Conservation (phyloP, 2,113 vertebrate species). For the Pollachius pollachius region DNA sequence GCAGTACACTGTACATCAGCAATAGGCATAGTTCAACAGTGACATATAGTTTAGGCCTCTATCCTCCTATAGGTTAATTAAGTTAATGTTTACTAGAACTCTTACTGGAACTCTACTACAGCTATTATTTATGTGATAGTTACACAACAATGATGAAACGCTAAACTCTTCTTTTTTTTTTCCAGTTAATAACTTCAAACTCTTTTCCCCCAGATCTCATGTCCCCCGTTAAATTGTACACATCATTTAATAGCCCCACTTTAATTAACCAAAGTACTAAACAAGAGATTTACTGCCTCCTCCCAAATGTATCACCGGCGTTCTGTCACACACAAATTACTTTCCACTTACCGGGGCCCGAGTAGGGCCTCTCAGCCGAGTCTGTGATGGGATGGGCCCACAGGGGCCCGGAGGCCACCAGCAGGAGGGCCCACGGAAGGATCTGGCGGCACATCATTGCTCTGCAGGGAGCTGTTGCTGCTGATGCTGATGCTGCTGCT, state of each 20-base stretch:
- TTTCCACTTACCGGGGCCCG: slow-evolving; percentile 62
- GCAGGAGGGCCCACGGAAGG: slow-evolving; percentile 65
- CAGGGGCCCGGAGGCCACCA: slow-evolving; percentile 57
- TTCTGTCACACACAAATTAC: slow-evolving; percentile 7
- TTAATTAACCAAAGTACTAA: slow-evolving; percentile 19
- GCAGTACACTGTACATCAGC: too few relatives aligned
- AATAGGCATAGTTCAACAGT: too few relatives aligned
- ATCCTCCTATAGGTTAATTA: too few relatives aligned
- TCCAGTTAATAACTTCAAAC: slow-evolving; percentile 6
- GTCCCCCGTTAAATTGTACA: slow-evolving; percentile 22
- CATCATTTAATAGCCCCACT: slow-evolving; percentile 9
- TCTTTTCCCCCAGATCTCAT: slow-evolving; percentile 27
- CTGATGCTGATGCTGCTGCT: slow-evolving; percentile 9
- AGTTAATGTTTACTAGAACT: too few relatives aligned
- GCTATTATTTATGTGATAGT: too few relatives aligned
- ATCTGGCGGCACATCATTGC: slow-evolving; percentile 63
- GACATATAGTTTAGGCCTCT: too few relatives aligned
- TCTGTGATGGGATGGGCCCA: slow-evolving; percentile 70
- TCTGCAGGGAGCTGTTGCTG: slow-evolving; percentile 7
- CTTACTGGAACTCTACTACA: too few relatives aligned
- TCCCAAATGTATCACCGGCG: slow-evolving; percentile 5
- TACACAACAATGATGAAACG: too few relatives aligned
- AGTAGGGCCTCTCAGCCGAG: slow-evolving; percentile 66
- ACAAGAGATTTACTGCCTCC: slow-evolving; percentile 4
- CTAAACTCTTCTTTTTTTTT: too few relatives aligned